A percentile compares a stretch with the other conserved stretches of the same genome.
Evolutionary conservation across 2,888 invertebrate genomes (phyloP).

Genomic region (Pyrgus malvae): DNA sequence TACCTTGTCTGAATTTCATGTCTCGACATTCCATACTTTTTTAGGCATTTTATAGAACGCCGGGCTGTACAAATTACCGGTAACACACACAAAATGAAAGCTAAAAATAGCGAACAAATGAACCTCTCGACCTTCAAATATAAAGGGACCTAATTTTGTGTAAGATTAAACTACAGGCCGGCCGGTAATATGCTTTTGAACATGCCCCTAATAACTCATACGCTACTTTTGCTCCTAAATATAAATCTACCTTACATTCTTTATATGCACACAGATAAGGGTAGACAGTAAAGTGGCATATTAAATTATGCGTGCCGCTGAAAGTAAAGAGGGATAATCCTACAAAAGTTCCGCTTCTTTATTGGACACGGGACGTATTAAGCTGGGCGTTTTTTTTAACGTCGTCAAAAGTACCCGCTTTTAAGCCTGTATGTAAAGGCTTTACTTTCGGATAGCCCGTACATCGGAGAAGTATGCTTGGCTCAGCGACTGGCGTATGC

Average conservation of each 20-base stretch:
- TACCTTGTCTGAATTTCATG: no score
- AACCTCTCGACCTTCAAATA: not conserved
- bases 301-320: constrained; percentile 69
- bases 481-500: no score
- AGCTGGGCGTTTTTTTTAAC: constrained; percentile 32
- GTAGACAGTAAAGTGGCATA: constrained; percentile 69
- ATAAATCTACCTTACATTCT: constrained; percentile 28
- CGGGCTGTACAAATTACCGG: no score
- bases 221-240: constrained; percentile 13
- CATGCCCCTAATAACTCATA: constrained; percentile 13
- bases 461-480: no score
- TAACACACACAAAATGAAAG: no score
- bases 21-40: no score
- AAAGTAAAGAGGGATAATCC: constrained; percentile 75
- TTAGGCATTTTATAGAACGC: no score
- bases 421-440: not conserved
- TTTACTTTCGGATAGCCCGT: not conserved
- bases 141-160: constrained; percentile 7
- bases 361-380: constrained; percentile 54
- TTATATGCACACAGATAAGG: constrained; percentile 56
- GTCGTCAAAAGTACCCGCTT: constrained; percentile 12
- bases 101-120: no score
- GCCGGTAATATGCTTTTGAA: not conserved
- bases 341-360: constrained; percentile 60
- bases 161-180: constrained; percentile 3